phyloP scores from a whole-genome alignment of 2,888 invertebrate species.

The Schizotus pectinicornis region DNA sequence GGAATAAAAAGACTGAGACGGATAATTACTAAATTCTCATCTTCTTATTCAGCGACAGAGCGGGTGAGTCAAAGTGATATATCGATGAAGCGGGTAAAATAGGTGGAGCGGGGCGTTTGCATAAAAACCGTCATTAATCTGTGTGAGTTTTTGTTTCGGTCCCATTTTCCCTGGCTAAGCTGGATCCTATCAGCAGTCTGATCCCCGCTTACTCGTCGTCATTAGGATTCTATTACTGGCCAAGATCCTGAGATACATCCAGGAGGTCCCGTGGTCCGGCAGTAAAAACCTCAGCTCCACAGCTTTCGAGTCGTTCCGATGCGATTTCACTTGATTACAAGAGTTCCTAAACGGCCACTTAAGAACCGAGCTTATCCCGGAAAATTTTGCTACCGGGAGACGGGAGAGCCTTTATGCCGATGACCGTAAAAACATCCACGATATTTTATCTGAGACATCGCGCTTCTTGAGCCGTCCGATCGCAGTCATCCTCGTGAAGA shows the following conservation, averaged over 20 bases:
- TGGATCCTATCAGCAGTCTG: conserved; percentile 38
- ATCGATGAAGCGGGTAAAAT: conserved; percentile 28
- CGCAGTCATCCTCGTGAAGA: no score
- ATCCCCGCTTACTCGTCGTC: conserved; percentile 39
- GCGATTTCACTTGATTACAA: conserved; percentile 43
- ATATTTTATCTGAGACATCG: no score
- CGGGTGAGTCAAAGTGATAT: conserved; percentile 31
- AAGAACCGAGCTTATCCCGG: conserved; percentile 22
- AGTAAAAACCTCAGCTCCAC: conserved; percentile 38
- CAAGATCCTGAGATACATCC: conserved; percentile 38
- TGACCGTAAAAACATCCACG: no score
- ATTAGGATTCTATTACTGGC: conserved; percentile 47
- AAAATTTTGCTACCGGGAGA: conserved; percentile 23
- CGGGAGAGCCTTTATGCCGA: background rate
- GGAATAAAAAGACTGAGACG: conserved; percentile 26
- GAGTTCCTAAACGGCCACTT: conserved; percentile 28
- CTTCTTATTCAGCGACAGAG: conserved; percentile 31
- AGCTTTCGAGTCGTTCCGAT: conserved; percentile 24
- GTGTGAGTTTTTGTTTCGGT: conserved; percentile 36
- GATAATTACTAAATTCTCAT: conserved; percentile 32
- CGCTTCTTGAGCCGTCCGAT: no score
- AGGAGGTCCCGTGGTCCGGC: conserved; percentile 38
- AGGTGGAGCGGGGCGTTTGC: conserved; percentile 29
- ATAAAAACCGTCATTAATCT: conserved; percentile 44
- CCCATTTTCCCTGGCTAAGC: conserved; percentile 31